Evolutionary conservation across 2,113 vertebrate genomes (phyloP).

Genomic region (Carollia perspicillata): DNA sequence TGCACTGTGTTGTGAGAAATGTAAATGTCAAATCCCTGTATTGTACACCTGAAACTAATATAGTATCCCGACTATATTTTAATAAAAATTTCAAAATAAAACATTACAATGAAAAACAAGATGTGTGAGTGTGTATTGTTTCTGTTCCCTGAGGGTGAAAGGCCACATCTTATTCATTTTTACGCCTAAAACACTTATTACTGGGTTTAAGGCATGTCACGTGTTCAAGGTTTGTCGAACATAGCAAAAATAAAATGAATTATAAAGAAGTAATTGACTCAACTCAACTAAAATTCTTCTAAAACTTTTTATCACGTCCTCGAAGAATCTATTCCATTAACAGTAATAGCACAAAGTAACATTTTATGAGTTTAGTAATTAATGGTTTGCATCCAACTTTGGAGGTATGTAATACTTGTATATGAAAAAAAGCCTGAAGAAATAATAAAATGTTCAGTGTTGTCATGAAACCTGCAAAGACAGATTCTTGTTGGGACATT

Average conservation of each 20-base stretch:
- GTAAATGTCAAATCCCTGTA: not conserved
- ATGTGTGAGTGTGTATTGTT: not conserved
- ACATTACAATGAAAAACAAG: not conserved
- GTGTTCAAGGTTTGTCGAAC: not conserved
- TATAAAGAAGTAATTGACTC: slow-evolving; percentile 23
- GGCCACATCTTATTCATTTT: not conserved
- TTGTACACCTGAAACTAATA: not conserved
- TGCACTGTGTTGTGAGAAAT: not conserved
- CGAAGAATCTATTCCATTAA: slow-evolving; percentile 10
- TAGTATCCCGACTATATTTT: not conserved
- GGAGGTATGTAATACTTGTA: slow-evolving; percentile 20
- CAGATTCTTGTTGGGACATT: not conserved
- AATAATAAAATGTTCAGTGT: not conserved
- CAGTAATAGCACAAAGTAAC: slow-evolving; percentile 2
- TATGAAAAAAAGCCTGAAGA: slow-evolving; percentile 22
- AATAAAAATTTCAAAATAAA: not conserved
- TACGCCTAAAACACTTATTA: not conserved
- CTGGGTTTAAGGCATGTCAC: not conserved
- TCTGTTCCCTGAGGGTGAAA: not conserved
- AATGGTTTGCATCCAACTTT: slow-evolving; percentile 21
- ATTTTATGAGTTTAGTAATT: slow-evolving; percentile 46
- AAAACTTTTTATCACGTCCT: not conserved
- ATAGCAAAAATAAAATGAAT: not conserved
- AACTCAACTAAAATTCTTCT: slow-evolving; percentile 38
- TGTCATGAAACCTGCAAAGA: not conserved